A percentile compares a stretch with the other conserved stretches of the same genome.
Conservation (phyloP, 2,113 vertebrate species). For the Stictonetta naevosa region DNA sequence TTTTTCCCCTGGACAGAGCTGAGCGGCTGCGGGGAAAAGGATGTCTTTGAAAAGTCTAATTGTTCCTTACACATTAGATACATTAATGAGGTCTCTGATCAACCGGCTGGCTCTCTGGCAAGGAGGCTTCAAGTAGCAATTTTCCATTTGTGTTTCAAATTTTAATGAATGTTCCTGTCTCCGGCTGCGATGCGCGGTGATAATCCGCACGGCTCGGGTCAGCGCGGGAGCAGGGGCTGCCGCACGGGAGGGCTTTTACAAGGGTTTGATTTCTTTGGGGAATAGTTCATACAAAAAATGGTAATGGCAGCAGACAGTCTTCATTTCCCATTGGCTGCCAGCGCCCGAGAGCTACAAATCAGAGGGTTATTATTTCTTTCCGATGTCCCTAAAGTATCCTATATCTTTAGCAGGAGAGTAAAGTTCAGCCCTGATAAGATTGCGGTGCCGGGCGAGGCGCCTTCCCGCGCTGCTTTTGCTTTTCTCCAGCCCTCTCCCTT, state of each 20-base stretch:
- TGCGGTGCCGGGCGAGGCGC: conserved; percentile 32
- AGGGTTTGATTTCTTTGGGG: conserved; percentile 73
- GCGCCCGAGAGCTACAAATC: conserved; percentile 59
- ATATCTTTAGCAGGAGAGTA: conserved; percentile 62
- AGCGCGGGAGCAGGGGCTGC: conserved; percentile 46
- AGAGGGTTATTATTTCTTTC: conserved; percentile 69
- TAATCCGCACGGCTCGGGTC: conserved; percentile 51
- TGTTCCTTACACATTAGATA: conserved; percentile 62
- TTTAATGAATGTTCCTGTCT: conserved; percentile 78
- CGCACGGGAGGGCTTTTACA: conserved; percentile 34
- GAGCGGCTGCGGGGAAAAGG: conserved; percentile 16
- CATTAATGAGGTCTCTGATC: conserved; percentile 74
- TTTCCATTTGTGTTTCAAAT: conserved; percentile 82
- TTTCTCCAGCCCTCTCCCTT: not conserved
- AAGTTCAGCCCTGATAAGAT: conserved; percentile 73
- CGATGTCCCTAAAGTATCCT: conserved; percentile 69
- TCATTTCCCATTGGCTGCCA: not conserved
- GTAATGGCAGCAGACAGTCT: conserved; percentile 30
- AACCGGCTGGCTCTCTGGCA: conserved; percentile 57
- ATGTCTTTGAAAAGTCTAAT: conserved; percentile 44
- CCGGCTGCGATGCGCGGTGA: conserved; percentile 46
- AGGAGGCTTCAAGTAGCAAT: conserved; percentile 79
- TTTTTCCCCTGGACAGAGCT: not conserved
- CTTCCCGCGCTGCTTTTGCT: not conserved
- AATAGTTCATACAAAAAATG: conserved; percentile 51